Evolutionary conservation across 1,140 invertebrate genomes (phyloP).

Genomic region (Drosophila willistoni): DNA sequence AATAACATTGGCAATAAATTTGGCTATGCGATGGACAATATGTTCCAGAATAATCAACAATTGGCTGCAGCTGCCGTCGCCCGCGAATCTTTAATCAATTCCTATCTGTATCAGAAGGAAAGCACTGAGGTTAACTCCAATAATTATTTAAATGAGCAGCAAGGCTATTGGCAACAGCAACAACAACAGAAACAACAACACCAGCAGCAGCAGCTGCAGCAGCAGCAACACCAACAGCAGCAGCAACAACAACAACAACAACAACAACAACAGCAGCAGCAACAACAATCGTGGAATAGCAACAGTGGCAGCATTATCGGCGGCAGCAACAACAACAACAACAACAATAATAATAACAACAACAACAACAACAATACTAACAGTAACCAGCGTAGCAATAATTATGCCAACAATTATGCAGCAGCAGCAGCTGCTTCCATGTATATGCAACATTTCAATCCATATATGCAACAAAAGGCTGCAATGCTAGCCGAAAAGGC

Average conservation of each 20-base stretch:
- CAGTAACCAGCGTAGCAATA: conserved; percentile 47
- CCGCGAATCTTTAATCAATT: conserved; percentile 59
- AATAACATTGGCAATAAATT: conserved; percentile 59
- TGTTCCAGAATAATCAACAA: conserved; percentile 69
- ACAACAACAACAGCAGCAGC: conserved; percentile 36
- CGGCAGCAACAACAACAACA: conserved; percentile 37
- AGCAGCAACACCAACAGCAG: conserved; percentile 32
- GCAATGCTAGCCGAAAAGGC: conserved; percentile 67
- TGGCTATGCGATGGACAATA: conserved; percentile 72
- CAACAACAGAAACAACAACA: conserved; percentile 58
- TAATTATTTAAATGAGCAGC: conserved; percentile 63
- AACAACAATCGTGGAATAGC: conserved; percentile 41
- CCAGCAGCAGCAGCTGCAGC: conserved; percentile 37
- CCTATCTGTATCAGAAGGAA: conserved; percentile 69
- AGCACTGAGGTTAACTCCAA: conserved; percentile 22
- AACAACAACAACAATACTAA: conserved; percentile 51
- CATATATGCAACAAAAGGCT: conserved; percentile 73
- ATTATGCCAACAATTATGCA: conserved; percentile 68
- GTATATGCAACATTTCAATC: conserved; percentile 79
- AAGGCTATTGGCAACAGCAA: conserved; percentile 67
- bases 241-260: conserved; percentile 23
- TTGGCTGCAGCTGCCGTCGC: conserved; percentile 53
- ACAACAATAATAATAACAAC: conserved; percentile 47
- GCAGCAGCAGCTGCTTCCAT: conserved; percentile 70
- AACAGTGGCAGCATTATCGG: conserved; percentile 43